Conservation (phyloP, 2,113 vertebrate species). For the Aegotheles bennettii region DNA sequence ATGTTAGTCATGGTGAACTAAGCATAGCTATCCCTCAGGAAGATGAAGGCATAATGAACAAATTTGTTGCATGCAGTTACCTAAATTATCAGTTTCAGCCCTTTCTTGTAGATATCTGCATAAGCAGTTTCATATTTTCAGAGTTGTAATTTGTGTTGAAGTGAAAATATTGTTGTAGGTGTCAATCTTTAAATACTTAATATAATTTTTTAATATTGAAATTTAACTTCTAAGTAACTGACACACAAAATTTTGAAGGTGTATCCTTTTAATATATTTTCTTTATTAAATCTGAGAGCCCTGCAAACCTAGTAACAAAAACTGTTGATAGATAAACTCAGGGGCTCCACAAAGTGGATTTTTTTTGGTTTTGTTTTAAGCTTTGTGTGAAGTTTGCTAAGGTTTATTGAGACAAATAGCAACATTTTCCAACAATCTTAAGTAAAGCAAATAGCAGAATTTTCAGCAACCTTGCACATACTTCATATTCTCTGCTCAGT, state of each 20-base stretch:
- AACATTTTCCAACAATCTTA: neutral
- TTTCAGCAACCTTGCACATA: neutral
- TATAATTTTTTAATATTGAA: neutral
- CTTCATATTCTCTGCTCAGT: neutral
- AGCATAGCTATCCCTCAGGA: neutral
- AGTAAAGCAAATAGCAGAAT: neutral
- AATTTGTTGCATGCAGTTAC: neutral
- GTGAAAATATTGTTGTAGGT: neutral
- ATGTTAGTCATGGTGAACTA: neutral
- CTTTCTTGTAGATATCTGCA: neutral
- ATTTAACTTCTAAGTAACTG: neutral
- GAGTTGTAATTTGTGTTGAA: neutral
- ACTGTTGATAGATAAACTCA: neutral
- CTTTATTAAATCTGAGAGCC: neutral
- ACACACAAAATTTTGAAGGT: neutral
- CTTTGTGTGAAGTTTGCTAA: neutral
- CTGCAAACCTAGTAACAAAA: neutral
- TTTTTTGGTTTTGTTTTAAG: neutral
- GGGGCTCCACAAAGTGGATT: fast-evolving
- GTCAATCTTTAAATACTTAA: neutral
- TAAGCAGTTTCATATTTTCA: neutral
- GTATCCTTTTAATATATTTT: neutral
- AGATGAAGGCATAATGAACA: neutral
- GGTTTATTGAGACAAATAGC: neutral
- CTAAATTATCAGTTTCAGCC: neutral